A percentile compares a stretch with the other conserved stretches of the same genome.
These are phyloP conservation scores for Oreochromis niloticus DNA, from an alignment of 2,113 vertebrate genomes.

Conservation along the genomic window DNA sequence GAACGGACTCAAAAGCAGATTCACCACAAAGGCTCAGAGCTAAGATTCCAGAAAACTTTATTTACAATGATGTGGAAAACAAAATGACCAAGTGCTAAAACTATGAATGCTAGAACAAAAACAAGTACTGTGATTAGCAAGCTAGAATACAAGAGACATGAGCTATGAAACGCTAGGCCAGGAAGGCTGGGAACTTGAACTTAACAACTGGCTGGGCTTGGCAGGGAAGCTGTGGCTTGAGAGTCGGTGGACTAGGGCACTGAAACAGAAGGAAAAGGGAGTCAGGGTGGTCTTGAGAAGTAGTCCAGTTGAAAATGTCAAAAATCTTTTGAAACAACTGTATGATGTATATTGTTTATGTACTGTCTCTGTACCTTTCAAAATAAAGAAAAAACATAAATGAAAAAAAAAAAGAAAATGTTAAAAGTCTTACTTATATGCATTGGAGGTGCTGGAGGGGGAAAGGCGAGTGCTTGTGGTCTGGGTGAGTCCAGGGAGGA, in stretches of 20 bases:
- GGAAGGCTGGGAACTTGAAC: neutral
- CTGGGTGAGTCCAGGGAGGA: neutral
- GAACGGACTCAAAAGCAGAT: neutral
- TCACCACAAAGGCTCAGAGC: neutral
- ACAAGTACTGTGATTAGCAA: neutral
- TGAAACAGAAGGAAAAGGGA: neutral
- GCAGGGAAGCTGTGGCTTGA: neutral
- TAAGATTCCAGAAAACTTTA: neutral
- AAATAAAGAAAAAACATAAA: neutral
- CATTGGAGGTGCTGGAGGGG: rapidly evolving
- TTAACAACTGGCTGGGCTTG: neutral
- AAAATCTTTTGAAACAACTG: neutral
- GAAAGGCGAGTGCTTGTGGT: neutral
- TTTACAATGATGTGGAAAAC: neutral
- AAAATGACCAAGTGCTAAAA: neutral
- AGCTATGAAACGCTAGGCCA: neutral
- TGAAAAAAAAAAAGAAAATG: neutral
- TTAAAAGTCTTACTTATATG: neutral
- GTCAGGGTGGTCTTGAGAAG: neutral
- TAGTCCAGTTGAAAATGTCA: neutral
- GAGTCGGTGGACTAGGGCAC: neutral
- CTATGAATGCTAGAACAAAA: neutral
- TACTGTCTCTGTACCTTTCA: neutral
- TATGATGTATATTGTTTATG: neutral
- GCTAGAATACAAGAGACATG: neutral